phyloP scores from a whole-genome alignment of 1,140 invertebrate genomes.

The Agrypnia vestita region DNA sequence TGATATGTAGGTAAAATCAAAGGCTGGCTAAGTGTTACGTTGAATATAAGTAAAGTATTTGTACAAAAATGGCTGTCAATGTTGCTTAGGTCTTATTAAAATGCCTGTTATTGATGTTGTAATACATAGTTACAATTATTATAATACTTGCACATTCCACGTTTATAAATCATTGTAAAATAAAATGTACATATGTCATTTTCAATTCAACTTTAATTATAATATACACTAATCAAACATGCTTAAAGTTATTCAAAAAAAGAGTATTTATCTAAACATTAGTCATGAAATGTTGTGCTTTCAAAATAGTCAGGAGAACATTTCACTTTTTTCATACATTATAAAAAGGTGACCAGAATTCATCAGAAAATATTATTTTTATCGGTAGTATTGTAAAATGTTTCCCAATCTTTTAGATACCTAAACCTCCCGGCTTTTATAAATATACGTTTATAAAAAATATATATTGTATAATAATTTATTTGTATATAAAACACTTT shows the following conservation, averaged over 20 bases:
- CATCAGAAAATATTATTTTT: conserved; percentile 62
- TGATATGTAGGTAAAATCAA: conserved; percentile 35
- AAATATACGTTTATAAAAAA: conserved; percentile 58
- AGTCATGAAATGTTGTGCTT: no score
- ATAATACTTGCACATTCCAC: conserved; percentile 9
- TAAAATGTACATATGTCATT: no score
- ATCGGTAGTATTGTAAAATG: no score
- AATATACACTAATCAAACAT: conserved; percentile 59
- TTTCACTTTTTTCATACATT: conserved; percentile 62
- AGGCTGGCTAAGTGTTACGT: conserved; percentile 25
- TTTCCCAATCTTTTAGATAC: conserved; percentile 60
- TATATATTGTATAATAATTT: conserved; percentile 28
- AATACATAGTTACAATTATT: background rate
- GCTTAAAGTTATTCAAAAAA: conserved; percentile 62
- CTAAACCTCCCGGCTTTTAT: background rate
- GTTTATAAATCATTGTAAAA: no score
- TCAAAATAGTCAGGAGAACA: no score
- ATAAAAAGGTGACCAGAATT: no score
- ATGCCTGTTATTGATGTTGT: conserved; percentile 5
- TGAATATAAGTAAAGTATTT: background rate
- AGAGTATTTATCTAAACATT: no score
- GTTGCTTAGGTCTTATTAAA: conserved; percentile 78
- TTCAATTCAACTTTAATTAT: conserved; percentile 3
- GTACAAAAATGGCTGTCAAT: conserved; percentile 38
- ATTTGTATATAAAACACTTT: conserved; percentile 36